Evolutionary conservation across 2,113 vertebrate species (phyloP), one percentile per base, ranked within the genome.

Genomic region (Cryptotis parvus): DNA sequence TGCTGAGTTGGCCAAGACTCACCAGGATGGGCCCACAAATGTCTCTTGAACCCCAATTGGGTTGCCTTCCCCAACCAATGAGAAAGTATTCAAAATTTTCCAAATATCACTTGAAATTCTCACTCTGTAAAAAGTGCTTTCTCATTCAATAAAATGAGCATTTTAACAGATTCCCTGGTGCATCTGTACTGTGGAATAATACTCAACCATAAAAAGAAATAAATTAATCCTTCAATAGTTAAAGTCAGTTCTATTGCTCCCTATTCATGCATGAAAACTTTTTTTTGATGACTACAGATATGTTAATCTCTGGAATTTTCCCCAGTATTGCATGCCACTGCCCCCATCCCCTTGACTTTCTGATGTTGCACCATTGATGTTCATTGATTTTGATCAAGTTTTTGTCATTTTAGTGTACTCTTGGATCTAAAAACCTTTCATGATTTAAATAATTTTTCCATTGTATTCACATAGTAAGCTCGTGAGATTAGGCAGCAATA

Each of bases 371-470:
- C 20, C 37, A 26, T 35, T 90, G 10, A 24, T 26, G 24, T 65
- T 22, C 65, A 12, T 86, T 73, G 31, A 83, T 84, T 70, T 16
- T 22, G 14, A 37, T 49, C 27, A 79, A 26, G 31, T 66, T 90
- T 87, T 79, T n/a, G 26, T 84, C 41, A 35, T 82, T 87, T 93
- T n/a, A 80, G 33, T 75, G 26, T 37, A 68, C 92, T 85, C 8
- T 69, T 90, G 26, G 35, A 16, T 74, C 24, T 37, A 61, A 86
- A 74, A 27, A 43, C 4, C 11, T 3, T 22, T 63, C 1, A 22
- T 58, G 22, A 16, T 58, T 49, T 33, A 43, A 31, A 8, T 70
- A 18, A 31, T 52, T 84, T 92, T 43, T 1, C 24, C 43, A 83
- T 35, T 1, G 1, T 83, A 37, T 22, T 63, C 1, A 77, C 24